These are phyloP conservation scores for Hoplodrina ambigua DNA, from an alignment of 2,888 invertebrate species.

Conservation along the genomic window DNA sequence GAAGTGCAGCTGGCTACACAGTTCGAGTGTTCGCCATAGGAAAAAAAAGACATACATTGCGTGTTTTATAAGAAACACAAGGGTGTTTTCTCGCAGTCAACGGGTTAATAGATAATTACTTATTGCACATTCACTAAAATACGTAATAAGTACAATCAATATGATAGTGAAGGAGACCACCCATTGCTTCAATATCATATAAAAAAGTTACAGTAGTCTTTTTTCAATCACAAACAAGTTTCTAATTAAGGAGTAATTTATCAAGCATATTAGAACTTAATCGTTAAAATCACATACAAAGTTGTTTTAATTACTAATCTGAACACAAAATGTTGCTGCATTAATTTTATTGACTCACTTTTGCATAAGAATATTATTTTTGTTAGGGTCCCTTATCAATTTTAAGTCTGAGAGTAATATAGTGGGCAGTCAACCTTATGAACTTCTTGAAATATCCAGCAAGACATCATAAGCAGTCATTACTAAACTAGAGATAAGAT, in stretches of 20 bases:
- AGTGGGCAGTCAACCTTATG: conserved; percentile 19
- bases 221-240: conserved; percentile 12
- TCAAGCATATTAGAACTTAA: conserved; percentile 14
- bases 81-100: background rate
- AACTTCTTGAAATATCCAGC: conserved; percentile 37
- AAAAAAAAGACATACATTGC: no score
- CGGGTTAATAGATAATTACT: background rate
- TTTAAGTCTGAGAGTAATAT: background rate
- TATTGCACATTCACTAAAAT: conserved; percentile 37
- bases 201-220: background rate
- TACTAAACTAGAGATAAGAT: conserved; percentile 30
- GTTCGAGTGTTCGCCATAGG: no score
- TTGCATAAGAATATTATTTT: background rate
- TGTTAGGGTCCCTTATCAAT: background rate
- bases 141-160: conserved; percentile 18
- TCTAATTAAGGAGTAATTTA: conserved; percentile 18
- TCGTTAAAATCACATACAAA: conserved; percentile 26
- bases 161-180: conserved; percentile 5
- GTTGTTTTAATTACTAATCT: conserved; percentile 5
- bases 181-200: conserved; percentile 1
- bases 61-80: no score
- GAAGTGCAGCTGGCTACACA: no score
- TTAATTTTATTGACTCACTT: conserved; percentile 7
- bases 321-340: background rate
- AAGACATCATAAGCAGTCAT: conserved; percentile 38